phyloP scores from a whole-genome alignment of 2,888 invertebrate genomes.

The Aradus depressus region DNA sequence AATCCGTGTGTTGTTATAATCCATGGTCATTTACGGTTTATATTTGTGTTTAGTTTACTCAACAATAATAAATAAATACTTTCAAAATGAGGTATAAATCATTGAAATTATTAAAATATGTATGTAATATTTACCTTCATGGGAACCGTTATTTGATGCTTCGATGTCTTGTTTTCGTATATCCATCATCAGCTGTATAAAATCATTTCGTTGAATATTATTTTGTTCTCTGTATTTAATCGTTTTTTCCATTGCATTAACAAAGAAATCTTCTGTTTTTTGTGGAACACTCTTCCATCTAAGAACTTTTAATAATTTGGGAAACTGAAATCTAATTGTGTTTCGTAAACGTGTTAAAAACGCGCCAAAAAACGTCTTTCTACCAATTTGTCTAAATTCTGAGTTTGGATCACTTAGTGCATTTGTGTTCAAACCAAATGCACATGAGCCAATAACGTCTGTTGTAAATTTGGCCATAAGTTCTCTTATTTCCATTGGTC shows the following conservation, averaged over 20 bases:
- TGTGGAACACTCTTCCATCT: neutral
- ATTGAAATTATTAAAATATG: too few species aligned
- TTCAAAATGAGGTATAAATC: too few species aligned
- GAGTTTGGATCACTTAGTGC: too few species aligned
- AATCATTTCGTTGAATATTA: slow-evolving; percentile 25
- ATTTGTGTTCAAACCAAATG: too few species aligned
- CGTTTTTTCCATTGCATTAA: slow-evolving; percentile 19
- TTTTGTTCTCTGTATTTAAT: slow-evolving; percentile 22
- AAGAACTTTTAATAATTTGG: neutral
- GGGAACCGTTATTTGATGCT: too few species aligned
- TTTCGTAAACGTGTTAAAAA: slow-evolving; percentile 31
- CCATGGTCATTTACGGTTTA: too few species aligned
- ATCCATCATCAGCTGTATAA: slow-evolving; percentile 24
- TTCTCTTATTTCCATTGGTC: slow-evolving; percentile 1
- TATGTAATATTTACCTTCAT: too few species aligned
- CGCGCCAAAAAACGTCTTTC: slow-evolving; percentile 19
- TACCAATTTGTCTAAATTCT: slow-evolving; percentile 11
- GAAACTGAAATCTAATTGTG: neutral
- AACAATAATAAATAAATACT: too few species aligned
- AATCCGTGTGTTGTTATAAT: too few species aligned
- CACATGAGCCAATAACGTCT: too few species aligned
- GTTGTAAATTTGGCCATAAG: neutral
- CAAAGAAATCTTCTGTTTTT: slow-evolving; percentile 18
- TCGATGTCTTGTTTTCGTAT: slow-evolving; percentile 16
- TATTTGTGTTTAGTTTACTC: too few species aligned